Evolutionary conservation across 1,140 invertebrate species (phyloP).

Genomic region (Pachypeltis micranthus): DNA sequence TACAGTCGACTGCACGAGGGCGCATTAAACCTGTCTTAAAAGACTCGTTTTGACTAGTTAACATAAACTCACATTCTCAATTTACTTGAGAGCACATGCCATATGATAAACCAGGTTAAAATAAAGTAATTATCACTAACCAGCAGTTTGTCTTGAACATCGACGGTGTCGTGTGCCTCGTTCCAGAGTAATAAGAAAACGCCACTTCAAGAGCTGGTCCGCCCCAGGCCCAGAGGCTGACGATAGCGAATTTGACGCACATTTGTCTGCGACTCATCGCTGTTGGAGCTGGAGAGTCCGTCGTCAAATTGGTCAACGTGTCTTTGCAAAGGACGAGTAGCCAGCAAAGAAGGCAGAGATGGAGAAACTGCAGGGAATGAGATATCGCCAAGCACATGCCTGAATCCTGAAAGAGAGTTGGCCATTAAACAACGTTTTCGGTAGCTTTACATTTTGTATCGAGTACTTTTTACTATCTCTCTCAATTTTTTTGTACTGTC

Average conservation of each 20-base stretch:
- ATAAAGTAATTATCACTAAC: no score
- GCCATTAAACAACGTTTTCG: no score
- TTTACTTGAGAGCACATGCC: no score
- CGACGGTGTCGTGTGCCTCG: conserved; percentile 32
- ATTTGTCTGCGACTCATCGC: conserved; percentile 1
- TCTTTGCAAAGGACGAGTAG: conserved; percentile 28
- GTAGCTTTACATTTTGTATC: no score
- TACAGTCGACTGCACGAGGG: no score
- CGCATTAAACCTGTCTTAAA: no score
- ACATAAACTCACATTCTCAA: no score
- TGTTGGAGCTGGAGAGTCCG: background rate
- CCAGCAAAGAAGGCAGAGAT: conserved; percentile 50
- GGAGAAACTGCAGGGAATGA: conserved; percentile 47
- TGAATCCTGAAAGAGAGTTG: no score
- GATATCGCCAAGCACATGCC: conserved; percentile 49
- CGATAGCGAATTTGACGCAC: background rate
- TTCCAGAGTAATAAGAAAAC: conserved; percentile 36
- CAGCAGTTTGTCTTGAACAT: conserved; percentile 11
- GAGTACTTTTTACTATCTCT: no score
- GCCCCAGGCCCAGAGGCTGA: conserved; percentile 9
- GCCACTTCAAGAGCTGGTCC: conserved; percentile 23
- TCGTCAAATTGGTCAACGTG: conserved; percentile 10
- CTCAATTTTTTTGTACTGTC: no score
- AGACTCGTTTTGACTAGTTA: no score
- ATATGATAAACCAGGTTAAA: no score